Base-by-base conservation (phyloP, 2,888 invertebrate species). In the Eumacrocentrus americanus region DNA sequence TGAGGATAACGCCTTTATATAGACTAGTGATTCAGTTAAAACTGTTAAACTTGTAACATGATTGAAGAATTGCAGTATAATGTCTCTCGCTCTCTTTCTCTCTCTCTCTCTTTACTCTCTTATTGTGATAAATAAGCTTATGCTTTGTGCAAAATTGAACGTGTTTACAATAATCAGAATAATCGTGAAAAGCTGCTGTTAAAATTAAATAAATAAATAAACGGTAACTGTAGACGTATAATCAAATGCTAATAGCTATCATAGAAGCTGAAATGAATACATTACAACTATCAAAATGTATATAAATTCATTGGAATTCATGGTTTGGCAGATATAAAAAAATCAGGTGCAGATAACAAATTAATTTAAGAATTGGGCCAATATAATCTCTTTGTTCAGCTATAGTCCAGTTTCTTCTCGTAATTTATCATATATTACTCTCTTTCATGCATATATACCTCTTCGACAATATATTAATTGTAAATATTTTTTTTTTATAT, bases 401-500 rank as follows among this genome's bases (percentile, higher is more conserved):
- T 22, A 40, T 25, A 35, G 22, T 54, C 34, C 44, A 54, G 18
- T 37, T 38, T 50, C 35, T 18, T 11, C 23, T 22, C n/a, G 12
- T 9, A 44, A 23, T n/a, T 20, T 44, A 3, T 12, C 47, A 69
- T 70, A 71, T 69, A 70, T 69, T 68, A 68, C 64, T 70, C 62
- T 67, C 52, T 52, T 37, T 40, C 40, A 16, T 42, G 12, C 12
- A 37, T 37, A 18, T 16, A 16, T 6, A 40, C 34, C 14, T 58
- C 42, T 47, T 60, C 63, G 55, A 61, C 65, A 62, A 70, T 72
- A 71, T 69, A 70, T 69, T 69, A 69, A 67, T 69, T 70, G 69
- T 61, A 69, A 68, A 72, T 69, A 68, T 29, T 29, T 29, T 29
- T 29, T 6, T 29, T 6, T 29, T 9, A 9, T 66, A 67, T 63